Base-by-base conservation (phyloP, 1,140 invertebrate species). In the Drosophila varians region DNA sequence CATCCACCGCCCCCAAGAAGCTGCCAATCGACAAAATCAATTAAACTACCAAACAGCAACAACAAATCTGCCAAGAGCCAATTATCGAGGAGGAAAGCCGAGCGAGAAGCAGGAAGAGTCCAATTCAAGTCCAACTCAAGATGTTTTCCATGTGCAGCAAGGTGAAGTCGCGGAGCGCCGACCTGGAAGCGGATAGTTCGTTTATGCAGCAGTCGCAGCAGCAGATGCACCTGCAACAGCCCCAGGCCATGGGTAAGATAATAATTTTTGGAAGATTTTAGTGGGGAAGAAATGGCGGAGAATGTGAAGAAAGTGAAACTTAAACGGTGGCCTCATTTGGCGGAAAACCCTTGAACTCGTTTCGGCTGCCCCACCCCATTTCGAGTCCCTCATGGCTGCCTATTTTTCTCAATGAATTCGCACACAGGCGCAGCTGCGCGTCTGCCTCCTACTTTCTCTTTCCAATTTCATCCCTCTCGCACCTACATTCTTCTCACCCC, bases 111-210 rank as follows among this genome's bases (percentile, higher is more conserved):
- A 12, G 34, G 9, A 36, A n/a, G 19, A 26, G 9, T 28, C 46
- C 21, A 26, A 9, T n/a, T 11, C 34, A 7, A 36, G 43, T n/a
- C 18, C 43, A 19, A 38, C 21, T 31, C 54, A 83, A 71, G 28
- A 91, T 91, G 90, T 91, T 91, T 45, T 91, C 89, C 53, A 91
- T 91, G 90, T 91, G 90, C 77, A 83, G 84, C 42, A 90, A 89
- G 60, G 87, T 84, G 38, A 89, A 87, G 66, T 79, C 87, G 52
- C 55, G 66, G 57, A 87, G 74, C 40, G 71, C 75, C 4, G 36
- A 38, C 12, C 9, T 38, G 54, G 84, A 84, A 28, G 62, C 77
- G 47, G 84, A 84, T 26, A 62, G 38, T 49, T 75, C 57, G 28
- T 58, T 74, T 31, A 64, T 70, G 55, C 55, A 56, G 28, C 55